Percentiles rank a stretch among this genome's conserved stretches.
These are phyloP conservation scores for Drosophila asahinai DNA, from an alignment of 1,140 invertebrate species.

Conservation along the genomic window DNA sequence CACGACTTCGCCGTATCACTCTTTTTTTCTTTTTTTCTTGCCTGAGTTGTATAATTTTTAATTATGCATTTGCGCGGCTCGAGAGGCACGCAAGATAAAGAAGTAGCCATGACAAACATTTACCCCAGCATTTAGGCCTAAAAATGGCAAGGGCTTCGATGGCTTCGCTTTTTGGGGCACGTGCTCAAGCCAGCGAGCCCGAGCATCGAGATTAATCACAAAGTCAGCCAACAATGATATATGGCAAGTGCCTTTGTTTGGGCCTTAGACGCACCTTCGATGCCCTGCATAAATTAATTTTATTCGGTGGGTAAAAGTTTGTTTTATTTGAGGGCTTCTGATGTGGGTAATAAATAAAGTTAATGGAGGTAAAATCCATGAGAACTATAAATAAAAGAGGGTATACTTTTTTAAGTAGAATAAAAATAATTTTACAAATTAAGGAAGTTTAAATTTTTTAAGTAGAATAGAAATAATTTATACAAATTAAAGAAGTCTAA, in stretches of 20 bases:
- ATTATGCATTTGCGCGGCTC: slow-evolving; percentile 54
- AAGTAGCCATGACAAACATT: slow-evolving; percentile 52
- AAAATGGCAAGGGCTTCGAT: slow-evolving; percentile 55
- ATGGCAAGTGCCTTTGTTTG: slow-evolving; percentile 18
- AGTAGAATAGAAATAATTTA: no score
- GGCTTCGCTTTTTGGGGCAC: slow-evolving; percentile 17
- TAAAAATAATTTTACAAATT: no score
- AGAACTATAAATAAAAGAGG: background rate
- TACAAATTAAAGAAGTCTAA: no score
- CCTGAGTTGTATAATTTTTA: slow-evolving; percentile 39
- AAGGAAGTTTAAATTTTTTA: no score
- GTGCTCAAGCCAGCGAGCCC: slow-evolving; percentile 25
- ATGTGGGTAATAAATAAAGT: background rate
- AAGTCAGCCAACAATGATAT: slow-evolving; percentile 14
- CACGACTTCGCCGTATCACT: slow-evolving; percentile 38
- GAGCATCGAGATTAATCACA: slow-evolving; percentile 40
- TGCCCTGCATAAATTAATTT: slow-evolving; percentile 13
- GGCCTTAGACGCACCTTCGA: background rate
- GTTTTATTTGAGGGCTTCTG: no score
- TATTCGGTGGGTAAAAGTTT: background rate
- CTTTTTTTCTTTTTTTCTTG: slow-evolving; percentile 8
- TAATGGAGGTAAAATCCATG: background rate
- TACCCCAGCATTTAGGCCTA: slow-evolving; percentile 47
- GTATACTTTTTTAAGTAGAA: no score
- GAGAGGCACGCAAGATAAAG: slow-evolving; percentile 48